Evolutionary conservation across 1,140 invertebrate species (phyloP).

Genomic region (Papilio glaucus): DNA sequence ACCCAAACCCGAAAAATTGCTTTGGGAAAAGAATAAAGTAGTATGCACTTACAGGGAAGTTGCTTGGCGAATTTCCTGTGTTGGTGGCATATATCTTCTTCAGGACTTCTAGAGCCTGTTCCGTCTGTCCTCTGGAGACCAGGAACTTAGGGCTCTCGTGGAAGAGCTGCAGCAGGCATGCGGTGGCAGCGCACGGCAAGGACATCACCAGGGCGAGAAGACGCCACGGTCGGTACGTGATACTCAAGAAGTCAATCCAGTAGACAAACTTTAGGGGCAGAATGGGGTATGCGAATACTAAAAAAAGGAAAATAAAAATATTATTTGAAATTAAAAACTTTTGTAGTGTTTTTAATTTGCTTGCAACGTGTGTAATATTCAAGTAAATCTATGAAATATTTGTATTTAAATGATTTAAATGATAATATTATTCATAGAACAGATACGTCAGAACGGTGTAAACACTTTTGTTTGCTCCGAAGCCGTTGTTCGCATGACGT

Average conservation of each 20-base stretch:
- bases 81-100: constrained; percentile 84
- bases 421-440: not conserved
- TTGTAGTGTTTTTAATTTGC: too few species aligned
- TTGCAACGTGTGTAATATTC: constrained; percentile 17
- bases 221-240: constrained; percentile 86
- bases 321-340: not conserved
- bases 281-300: constrained; percentile 76
- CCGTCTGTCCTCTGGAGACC: constrained; percentile 81
- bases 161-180: constrained; percentile 83
- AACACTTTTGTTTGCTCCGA: not conserved
- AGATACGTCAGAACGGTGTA: not conserved
- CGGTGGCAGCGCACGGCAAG: constrained; percentile 85
- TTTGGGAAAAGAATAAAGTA: too few species aligned
- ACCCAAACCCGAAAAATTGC: too few species aligned
- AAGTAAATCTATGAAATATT: not conserved
- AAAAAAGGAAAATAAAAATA: constrained; percentile 37
- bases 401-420: not conserved
- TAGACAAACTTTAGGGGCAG: constrained; percentile 68
- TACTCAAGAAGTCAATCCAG: constrained; percentile 65
- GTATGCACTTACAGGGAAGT: constrained; percentile 64
- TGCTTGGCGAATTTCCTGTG: constrained; percentile 75
- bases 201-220: constrained; percentile 87
- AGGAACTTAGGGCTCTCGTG: constrained; percentile 90
- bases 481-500: not conserved
- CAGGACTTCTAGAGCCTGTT: constrained; percentile 84